These are phyloP conservation scores for Limnothrissa miodon DNA, from an alignment of 2,113 vertebrate species.

Conservation along the genomic window DNA sequence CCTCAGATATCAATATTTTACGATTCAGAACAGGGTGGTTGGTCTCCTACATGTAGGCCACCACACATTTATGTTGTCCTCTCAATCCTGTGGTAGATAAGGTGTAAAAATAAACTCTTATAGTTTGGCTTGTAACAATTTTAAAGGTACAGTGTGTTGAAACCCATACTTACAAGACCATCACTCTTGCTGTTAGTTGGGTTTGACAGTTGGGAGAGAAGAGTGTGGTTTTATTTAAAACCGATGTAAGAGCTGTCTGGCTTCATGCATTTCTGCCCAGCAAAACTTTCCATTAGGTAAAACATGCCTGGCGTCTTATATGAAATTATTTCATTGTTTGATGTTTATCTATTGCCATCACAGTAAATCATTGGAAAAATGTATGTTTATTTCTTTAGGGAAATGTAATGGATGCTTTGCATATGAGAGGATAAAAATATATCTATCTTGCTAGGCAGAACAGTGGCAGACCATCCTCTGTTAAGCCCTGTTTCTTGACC, in stretches of 20 bases:
- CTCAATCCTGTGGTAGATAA: not conserved
- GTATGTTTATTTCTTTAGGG: not conserved
- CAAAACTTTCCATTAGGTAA: not conserved
- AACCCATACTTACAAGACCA: not conserved
- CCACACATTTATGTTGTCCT: not conserved
- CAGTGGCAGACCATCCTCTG: conserved; percentile 26
- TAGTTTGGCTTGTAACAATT: not conserved
- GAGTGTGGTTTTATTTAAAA: not conserved
- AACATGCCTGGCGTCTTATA: not conserved
- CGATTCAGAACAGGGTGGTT: not conserved
- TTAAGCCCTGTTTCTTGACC: conserved; percentile 1
- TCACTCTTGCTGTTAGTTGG: not conserved
- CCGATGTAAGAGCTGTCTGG: not conserved
- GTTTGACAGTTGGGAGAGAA: not conserved
- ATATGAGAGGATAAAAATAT: conserved; percentile 18
- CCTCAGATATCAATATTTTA: not conserved
- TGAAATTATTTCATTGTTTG: not conserved
- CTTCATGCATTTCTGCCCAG: not conserved
- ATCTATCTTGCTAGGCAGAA: conserved; percentile 27
- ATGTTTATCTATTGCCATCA: not conserved
- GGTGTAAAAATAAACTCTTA: not conserved
- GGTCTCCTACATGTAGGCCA: not conserved
- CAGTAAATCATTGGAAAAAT: not conserved
- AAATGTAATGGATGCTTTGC: conserved; percentile 14
- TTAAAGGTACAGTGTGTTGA: not conserved